phyloP scores from a whole-genome alignment of 2,888 invertebrate species.

The Cheilosia urbana region DNA sequence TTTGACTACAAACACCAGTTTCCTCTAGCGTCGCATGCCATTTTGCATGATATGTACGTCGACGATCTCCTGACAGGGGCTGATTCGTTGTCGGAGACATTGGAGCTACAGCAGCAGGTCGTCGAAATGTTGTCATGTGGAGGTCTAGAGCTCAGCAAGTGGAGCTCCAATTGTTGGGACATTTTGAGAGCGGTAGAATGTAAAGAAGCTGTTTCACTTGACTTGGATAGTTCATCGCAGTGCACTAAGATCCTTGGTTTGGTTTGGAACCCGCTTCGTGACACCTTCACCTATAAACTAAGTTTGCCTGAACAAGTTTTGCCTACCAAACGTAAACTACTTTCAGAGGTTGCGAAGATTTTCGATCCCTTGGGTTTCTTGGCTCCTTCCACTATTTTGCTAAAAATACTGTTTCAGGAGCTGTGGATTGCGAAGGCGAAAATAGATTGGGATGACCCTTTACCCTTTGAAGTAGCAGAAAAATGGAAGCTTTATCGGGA shows the following conservation, averaged over 20 bases:
- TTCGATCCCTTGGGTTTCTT: conserved; percentile 6
- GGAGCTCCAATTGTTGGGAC: conserved; percentile 28
- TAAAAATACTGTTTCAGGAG: neutral
- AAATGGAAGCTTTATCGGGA: neutral
- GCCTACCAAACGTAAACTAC: conserved; percentile 9
- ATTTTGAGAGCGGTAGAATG: conserved; percentile 3
- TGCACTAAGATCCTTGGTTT: conserved; percentile 22
- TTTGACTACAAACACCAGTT: too few relatives aligned
- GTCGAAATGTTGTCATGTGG: conserved; percentile 23
- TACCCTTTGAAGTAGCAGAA: too few relatives aligned
- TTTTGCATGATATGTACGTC: too few relatives aligned
- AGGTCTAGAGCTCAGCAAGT: conserved; percentile 31
- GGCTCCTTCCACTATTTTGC: neutral
- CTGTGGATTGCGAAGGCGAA: neutral
- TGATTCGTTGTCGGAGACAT: conserved; percentile 1
- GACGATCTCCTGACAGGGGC: too few relatives aligned
- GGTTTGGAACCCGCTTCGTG: conserved; percentile 32
- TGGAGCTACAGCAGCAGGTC: conserved; percentile 14
- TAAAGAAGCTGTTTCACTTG: conserved; percentile 10
- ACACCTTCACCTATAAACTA: conserved; percentile 21
- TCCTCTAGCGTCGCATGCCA: too few relatives aligned
- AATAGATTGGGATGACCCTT: neutral
- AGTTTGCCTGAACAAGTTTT: neutral
- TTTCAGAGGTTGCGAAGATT: neutral
- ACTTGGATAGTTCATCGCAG: conserved; percentile 13